phyloP scores from a whole-genome alignment of 30 jellyfish, hydroid and myxozoan genomes.

The Turritopsis dohrnii region DNA sequence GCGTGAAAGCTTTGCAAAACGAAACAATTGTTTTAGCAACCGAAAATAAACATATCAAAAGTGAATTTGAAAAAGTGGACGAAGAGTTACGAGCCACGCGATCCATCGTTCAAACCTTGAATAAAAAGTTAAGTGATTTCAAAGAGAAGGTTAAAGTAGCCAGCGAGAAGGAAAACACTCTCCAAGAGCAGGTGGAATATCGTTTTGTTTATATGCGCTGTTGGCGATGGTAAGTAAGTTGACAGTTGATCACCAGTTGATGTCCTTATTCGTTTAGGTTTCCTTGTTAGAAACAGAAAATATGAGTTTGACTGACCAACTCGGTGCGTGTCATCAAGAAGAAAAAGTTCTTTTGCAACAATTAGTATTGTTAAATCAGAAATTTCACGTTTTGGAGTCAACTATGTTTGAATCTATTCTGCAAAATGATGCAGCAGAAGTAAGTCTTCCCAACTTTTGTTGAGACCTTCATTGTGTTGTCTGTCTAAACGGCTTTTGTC shows the following conservation, averaged over 20 bases:
- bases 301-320: slow-evolving; percentile 57
- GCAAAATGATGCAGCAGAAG: neutral
- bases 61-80: slow-evolving; percentile 62
- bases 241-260: neutral
- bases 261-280: slow-evolving; percentile 23
- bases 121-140: slow-evolving; percentile 41
- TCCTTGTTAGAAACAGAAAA: slow-evolving; percentile 60
- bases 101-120: slow-evolving; percentile 38
- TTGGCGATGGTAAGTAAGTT: too few species aligned
- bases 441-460: too few species aligned
- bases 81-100: slow-evolving; percentile 66
- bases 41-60: slow-evolving; percentile 73
- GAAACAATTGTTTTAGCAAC: slow-evolving; percentile 71
- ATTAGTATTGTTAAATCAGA: slow-evolving; percentile 42
- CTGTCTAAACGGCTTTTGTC: too few species aligned
- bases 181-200: slow-evolving; percentile 10
- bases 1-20: slow-evolving; percentile 64
- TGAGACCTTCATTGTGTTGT: too few species aligned
- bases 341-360: slow-evolving; percentile 68
- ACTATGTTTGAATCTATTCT: slow-evolving; percentile 20
- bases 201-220: too few species aligned
- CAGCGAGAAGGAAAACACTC: slow-evolving; percentile 32
- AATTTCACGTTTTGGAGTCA: slow-evolving; percentile 55
- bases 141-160: slow-evolving; percentile 52
- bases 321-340: slow-evolving; percentile 59